phyloP scores from a whole-genome alignment of 2,797 vertebrate species.

The Decapterus maruadsi region DNA sequence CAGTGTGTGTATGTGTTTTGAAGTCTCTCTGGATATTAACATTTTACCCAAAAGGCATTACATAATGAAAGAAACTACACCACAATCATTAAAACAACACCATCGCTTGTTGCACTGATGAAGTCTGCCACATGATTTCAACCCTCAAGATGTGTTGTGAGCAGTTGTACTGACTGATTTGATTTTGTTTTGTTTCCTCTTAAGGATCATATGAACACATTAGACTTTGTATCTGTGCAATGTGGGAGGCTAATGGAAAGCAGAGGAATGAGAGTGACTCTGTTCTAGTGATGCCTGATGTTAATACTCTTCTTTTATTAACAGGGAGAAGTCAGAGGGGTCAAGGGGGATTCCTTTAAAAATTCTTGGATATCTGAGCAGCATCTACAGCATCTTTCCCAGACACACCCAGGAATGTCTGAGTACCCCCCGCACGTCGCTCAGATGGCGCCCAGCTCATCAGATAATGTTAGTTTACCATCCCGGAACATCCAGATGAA shows the following conservation, averaged over 20 bases:
- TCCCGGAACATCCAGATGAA: constrained; percentile 21
- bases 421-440: constrained; percentile 38
- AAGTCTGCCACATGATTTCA: too few species aligned
- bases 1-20: too few species aligned
- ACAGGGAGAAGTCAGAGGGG: constrained; percentile 63
- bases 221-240: constrained; percentile 27
- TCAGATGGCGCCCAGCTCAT: constrained; percentile 29
- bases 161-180: background rate
- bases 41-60: too few species aligned
- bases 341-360: constrained; percentile 40
- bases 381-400: constrained; percentile 59
- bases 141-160: background rate
- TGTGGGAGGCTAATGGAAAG: constrained; percentile 18
- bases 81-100: too few species aligned
- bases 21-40: too few species aligned
- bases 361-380: constrained; percentile 43
- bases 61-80: too few species aligned
- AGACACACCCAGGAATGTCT: constrained; percentile 60
- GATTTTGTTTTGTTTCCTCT: background rate
- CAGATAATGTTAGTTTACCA: constrained; percentile 15
- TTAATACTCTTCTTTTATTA: constrained; percentile 61
- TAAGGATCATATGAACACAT: background rate
- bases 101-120: too few species aligned
- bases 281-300: constrained; percentile 6
- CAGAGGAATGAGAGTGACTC: background rate